Evolutionary conservation across 2,797 vertebrate species (phyloP).

Genomic region (Lepidocolaptes lacrymiger): DNA sequence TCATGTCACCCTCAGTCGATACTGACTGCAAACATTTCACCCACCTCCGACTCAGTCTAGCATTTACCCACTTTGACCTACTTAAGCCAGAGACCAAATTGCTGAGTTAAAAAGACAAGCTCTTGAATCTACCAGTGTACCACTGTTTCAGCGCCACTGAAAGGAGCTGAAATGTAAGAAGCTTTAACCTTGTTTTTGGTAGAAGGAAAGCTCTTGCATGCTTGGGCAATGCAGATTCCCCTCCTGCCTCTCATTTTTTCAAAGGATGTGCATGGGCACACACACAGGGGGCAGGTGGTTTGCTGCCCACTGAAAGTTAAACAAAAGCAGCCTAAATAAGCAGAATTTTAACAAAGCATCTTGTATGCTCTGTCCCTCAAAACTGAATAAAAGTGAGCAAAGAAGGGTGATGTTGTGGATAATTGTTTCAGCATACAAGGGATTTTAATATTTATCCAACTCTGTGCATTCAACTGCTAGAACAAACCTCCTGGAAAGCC

Average conservation of each 20-base stretch:
- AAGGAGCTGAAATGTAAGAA: background rate
- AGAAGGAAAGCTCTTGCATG: background rate
- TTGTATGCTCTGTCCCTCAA: background rate
- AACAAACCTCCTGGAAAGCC: background rate
- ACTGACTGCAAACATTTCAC: background rate
- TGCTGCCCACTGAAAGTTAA: background rate
- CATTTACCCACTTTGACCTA: background rate
- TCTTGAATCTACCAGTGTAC: background rate
- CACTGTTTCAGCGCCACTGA: background rate
- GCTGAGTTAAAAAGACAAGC: background rate
- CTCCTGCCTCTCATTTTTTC: background rate
- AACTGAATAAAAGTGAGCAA: background rate
- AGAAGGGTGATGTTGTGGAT: background rate
- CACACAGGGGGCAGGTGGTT: accelerated
- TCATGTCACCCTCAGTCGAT: background rate
- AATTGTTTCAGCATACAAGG: background rate
- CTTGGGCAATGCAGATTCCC: background rate
- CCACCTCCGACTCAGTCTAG: background rate
- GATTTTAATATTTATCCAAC: background rate
- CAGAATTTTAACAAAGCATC: background rate
- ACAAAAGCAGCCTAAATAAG: background rate
- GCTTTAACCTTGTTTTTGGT: background rate
- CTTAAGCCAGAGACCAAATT: background rate
- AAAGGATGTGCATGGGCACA: background rate
- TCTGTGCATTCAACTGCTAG: background rate